Percentiles rank a stretch among this genome's conserved stretches.
Evolutionary conservation across 2,797 vertebrate species (phyloP).

Genomic region (Sphaeramia orbicularis): DNA sequence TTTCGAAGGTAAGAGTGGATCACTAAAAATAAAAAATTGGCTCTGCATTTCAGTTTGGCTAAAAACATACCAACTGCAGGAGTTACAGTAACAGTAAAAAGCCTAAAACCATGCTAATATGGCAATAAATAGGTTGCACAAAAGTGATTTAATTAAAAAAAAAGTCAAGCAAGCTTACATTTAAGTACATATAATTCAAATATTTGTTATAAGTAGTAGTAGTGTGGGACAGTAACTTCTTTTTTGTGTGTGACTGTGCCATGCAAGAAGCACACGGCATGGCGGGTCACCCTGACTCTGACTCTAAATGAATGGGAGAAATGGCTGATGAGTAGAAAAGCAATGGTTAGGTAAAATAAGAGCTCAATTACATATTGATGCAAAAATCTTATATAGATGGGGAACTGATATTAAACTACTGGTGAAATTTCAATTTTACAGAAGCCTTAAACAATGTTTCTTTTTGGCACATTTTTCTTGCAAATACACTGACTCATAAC

Average conservation of each 20-base stretch:
- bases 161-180: background rate
- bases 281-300: conserved; percentile 68
- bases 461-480: background rate
- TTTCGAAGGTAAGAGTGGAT: conserved; percentile 68
- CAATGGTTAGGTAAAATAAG: background rate
- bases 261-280: conserved; percentile 77
- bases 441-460: background rate
- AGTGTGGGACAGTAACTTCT: background rate
- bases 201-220: background rate
- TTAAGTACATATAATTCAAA: background rate
- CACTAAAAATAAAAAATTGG: background rate
- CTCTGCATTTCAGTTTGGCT: background rate
- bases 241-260: conserved; percentile 5
- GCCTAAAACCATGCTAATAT: no score
- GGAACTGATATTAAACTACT: background rate
- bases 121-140: background rate
- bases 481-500: background rate
- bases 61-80: background rate
- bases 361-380: background rate
- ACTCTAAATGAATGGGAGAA: conserved; percentile 19
- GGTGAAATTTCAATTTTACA: background rate
- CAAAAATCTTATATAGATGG: background rate
- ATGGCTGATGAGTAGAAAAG: conserved; percentile 41
- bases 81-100: background rate
- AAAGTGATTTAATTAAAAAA: background rate